Conservation (phyloP, 2,797 vertebrate genomes). For the Ceryle rudis region DNA sequence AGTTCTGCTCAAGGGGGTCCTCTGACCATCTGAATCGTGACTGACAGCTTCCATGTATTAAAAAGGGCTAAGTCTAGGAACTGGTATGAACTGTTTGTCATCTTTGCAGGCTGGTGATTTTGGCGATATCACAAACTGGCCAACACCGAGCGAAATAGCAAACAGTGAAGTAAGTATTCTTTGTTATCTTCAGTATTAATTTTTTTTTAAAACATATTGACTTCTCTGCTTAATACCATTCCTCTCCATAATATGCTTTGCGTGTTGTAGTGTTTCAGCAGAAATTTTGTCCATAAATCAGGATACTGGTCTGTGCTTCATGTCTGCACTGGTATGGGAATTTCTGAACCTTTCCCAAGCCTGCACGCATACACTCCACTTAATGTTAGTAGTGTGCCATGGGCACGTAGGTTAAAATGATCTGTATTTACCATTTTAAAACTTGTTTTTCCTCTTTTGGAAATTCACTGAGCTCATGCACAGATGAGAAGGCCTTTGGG, state of each 20-base stretch:
- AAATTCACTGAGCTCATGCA: fast-evolving
- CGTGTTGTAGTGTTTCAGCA: not conserved
- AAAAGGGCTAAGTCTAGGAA: not conserved
- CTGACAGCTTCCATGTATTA: not conserved
- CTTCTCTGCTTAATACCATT: not conserved
- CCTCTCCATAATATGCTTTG: not conserved
- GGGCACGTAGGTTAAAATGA: not conserved
- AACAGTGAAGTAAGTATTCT: conserved; percentile 86
- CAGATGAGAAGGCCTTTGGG: not conserved
- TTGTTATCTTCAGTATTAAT: not conserved
- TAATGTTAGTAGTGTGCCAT: fast-evolving
- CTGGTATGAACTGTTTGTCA: not conserved
- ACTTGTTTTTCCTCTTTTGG: not conserved
- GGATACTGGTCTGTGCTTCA: not conserved
- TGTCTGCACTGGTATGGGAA: not conserved
- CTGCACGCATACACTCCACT: fast-evolving
- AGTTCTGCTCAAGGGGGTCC: not conserved
- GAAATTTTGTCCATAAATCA: not conserved
- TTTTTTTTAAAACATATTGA: not conserved
- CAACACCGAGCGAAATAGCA: conserved; percentile 93
- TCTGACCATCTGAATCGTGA: not conserved
- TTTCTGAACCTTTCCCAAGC: not conserved
- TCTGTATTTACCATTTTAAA: not conserved
- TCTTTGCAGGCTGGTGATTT: conserved; percentile 88
- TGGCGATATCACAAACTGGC: conserved; percentile 94